Conservation (phyloP, 2,797 vertebrate species). For the Malacoctenus gilli region DNA sequence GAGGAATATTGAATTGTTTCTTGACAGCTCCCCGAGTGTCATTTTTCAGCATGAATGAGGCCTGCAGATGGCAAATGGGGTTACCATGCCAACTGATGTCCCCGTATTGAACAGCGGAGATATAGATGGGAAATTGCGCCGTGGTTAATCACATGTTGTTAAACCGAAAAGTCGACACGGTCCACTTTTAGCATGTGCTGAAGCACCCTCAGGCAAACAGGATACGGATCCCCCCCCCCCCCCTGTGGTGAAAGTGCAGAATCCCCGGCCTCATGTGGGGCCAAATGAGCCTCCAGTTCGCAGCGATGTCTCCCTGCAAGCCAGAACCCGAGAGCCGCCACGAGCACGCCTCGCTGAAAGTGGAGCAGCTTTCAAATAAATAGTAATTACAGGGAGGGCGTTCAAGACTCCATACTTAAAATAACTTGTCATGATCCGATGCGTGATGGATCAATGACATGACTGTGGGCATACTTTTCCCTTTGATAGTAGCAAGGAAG, state of each 20-base stretch:
- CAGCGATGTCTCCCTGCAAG: slow-evolving; percentile 1
- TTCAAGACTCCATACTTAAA: neutral
- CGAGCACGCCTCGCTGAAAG: neutral
- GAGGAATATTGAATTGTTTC: slow-evolving; percentile 65
- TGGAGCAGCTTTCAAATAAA: slow-evolving; percentile 8
- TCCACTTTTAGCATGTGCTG: slow-evolving; percentile 23
- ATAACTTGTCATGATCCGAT: neutral
- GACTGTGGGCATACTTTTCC: too few relatives aligned
- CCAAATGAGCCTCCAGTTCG: slow-evolving; percentile 7
- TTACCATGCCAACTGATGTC: slow-evolving; percentile 75
- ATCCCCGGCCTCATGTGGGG: slow-evolving; percentile 1
- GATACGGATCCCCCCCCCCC: neutral
- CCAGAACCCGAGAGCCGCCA: neutral
- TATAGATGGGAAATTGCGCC: slow-evolving; percentile 45
- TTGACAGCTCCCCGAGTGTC: slow-evolving; percentile 69
- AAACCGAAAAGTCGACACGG: slow-evolving; percentile 32
- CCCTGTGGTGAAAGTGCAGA: too few relatives aligned
- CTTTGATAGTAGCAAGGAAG: too few relatives aligned
- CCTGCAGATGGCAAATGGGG: slow-evolving; percentile 72
- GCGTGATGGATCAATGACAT: slow-evolving; percentile 3
- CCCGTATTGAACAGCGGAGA: slow-evolving; percentile 57
- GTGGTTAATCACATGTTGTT: slow-evolving; percentile 43
- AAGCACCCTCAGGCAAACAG: slow-evolving; percentile 13
- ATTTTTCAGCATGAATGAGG: slow-evolving; percentile 72
- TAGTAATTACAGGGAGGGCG: slow-evolving; percentile 12